These are phyloP conservation scores for Pangasianodon hypophthalmus DNA, from an alignment of 2,113 vertebrate genomes.

Conservation along the genomic window DNA sequence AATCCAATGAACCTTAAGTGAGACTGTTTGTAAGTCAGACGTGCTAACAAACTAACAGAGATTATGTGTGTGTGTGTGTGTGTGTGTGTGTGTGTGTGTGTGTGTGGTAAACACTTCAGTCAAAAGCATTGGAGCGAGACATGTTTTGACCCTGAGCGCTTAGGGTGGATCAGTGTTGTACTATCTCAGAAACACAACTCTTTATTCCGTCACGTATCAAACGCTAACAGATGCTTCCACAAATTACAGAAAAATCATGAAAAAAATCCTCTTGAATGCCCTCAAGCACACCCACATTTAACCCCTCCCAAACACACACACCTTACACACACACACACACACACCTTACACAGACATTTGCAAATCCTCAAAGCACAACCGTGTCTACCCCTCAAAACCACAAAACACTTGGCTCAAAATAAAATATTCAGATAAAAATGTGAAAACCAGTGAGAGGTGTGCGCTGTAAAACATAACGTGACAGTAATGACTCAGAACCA, in stretches of 20 bases:
- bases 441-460: neutral
- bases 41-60: neutral
- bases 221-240: neutral
- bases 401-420: neutral
- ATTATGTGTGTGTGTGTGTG: neutral
- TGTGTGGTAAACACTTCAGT: constrained; percentile 48
- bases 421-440: neutral
- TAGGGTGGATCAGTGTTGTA: neutral
- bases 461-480: neutral
- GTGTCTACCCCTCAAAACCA: neutral
- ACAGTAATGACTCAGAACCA: neutral
- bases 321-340: neutral
- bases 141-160: constrained; percentile 1
- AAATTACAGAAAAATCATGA: neutral
- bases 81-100: constrained; percentile 22
- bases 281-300: neutral
- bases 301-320: neutral
- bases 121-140: constrained; percentile 30
- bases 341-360: neutral
- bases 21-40: too few relatives aligned
- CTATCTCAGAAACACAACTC: neutral
- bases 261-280: neutral
- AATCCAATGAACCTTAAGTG: too few relatives aligned
- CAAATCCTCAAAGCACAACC: neutral
- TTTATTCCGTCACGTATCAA: neutral